phyloP scores from a whole-genome alignment of 1,140 invertebrate genomes.

The Probaryconus sp. region DNA sequence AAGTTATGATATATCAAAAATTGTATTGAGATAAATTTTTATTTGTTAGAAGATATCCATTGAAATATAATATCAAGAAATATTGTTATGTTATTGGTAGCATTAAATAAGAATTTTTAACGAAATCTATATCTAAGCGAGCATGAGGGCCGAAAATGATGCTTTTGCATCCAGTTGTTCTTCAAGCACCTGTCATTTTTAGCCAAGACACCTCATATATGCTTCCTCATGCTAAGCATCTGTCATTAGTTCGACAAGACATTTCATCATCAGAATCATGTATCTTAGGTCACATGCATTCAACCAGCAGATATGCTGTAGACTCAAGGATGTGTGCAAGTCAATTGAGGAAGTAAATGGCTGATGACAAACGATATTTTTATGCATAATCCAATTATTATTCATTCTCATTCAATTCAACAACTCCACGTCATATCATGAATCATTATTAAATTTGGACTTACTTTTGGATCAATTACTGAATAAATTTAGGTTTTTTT shows the following conservation, averaged over 20 bases:
- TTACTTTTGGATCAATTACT: no score
- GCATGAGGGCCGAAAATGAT: constrained; percentile 49
- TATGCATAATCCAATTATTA: constrained; percentile 37
- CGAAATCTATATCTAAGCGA: constrained; percentile 16
- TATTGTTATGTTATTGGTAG: no score
- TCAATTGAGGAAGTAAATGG: constrained; percentile 39
- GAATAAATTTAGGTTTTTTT: no score
- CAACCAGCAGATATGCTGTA: constrained; percentile 3
- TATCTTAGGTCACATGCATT: constrained; percentile 48
- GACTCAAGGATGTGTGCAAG: constrained; percentile 52
- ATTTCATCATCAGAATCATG: constrained; percentile 55
- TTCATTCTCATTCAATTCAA: no score
- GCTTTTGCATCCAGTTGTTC: constrained; percentile 5
- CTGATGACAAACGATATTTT: constrained; percentile 28
- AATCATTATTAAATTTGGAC: no score
- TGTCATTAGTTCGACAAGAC: constrained; percentile 54
- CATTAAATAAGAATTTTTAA: not conserved
- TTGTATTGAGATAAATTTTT: no score
- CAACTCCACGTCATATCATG: no score
- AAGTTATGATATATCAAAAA: no score
- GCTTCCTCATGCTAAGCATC: constrained; percentile 56
- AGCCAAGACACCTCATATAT: constrained; percentile 42
- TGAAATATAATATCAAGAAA: no score
- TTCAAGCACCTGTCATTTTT: constrained; percentile 29
- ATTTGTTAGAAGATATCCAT: no score